Conservation (phyloP, 2,797 vertebrate species). For the Spea hammondii region DNA sequence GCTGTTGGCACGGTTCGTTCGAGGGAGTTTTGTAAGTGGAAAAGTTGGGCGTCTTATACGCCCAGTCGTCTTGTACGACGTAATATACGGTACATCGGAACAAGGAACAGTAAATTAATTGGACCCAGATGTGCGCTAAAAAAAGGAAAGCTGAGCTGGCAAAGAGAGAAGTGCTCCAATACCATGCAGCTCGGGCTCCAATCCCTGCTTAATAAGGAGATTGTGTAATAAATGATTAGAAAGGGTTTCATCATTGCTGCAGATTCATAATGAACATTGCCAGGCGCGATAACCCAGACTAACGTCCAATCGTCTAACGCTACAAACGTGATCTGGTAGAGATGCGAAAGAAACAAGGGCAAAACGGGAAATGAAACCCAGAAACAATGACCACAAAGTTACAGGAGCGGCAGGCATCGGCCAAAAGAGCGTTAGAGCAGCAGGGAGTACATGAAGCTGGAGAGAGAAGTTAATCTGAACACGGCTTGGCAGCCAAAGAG, state of each 20-base stretch:
- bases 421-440: too few relatives aligned
- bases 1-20: too few relatives aligned
- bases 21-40: too few relatives aligned
- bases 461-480: too few relatives aligned
- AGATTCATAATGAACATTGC: conserved; percentile 9
- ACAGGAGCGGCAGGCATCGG: too few relatives aligned
- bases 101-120: conserved; percentile 39
- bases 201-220: conserved; percentile 11
- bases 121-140: conserved; percentile 47
- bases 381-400: too few relatives aligned
- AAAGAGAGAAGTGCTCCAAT: conserved; percentile 16
- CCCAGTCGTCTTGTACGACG: too few relatives aligned
- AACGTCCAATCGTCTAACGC: not conserved
- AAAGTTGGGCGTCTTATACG: too few relatives aligned
- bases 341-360: too few relatives aligned
- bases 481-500: too few relatives aligned
- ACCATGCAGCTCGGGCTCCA: not conserved
- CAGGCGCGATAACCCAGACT: conserved; percentile 25
- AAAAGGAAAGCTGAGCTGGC: conserved; percentile 17
- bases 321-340: conserved; percentile 36
- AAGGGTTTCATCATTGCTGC: conserved; percentile 33
- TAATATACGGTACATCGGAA: not conserved
- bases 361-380: too few relatives aligned
- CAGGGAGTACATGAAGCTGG: too few relatives aligned
- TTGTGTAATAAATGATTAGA: conserved; percentile 36